phyloP scores from a whole-genome alignment of 2,888 invertebrate genomes.

The Leptinotarsa tumamoca region DNA sequence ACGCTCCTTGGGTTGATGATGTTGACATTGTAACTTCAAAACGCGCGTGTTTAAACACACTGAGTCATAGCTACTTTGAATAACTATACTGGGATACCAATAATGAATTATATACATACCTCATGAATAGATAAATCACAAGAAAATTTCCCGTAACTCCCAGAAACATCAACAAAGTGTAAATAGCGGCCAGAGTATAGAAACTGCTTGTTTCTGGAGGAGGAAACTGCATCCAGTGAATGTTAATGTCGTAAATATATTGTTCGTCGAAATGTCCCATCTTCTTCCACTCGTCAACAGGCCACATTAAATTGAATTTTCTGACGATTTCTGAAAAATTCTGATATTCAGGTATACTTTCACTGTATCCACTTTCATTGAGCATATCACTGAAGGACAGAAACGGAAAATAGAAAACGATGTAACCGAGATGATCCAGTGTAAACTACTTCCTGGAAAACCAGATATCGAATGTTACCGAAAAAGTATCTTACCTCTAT shows the following conservation, averaged over 20 bases:
- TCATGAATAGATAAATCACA: slow-evolving; percentile 79
- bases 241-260: slow-evolving; percentile 73
- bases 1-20: too few relatives aligned
- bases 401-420: background rate
- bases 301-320: slow-evolving; percentile 60
- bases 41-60: too few relatives aligned
- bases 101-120: slow-evolving; percentile 68
- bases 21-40: too few relatives aligned
- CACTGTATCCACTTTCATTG: slow-evolving; percentile 7
- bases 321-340: slow-evolving; percentile 42
- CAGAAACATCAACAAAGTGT: slow-evolving; percentile 73
- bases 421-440: background rate
- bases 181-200: slow-evolving; percentile 73
- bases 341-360: background rate
- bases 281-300: slow-evolving; percentile 68
- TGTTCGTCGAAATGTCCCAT: slow-evolving; percentile 72
- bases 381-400: background rate
- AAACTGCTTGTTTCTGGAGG: slow-evolving; percentile 73
- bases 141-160: slow-evolving; percentile 80
- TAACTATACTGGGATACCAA: too few relatives aligned
- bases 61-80: too few relatives aligned
- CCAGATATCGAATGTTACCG: slow-evolving; percentile 5
- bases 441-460: slow-evolving; percentile 6
- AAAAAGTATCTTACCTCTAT: slow-evolving; percentile 18
- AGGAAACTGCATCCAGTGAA: slow-evolving; percentile 79